Conservation (phyloP, 2,113 vertebrate genomes). For the Gymnarchus niloticus region DNA sequence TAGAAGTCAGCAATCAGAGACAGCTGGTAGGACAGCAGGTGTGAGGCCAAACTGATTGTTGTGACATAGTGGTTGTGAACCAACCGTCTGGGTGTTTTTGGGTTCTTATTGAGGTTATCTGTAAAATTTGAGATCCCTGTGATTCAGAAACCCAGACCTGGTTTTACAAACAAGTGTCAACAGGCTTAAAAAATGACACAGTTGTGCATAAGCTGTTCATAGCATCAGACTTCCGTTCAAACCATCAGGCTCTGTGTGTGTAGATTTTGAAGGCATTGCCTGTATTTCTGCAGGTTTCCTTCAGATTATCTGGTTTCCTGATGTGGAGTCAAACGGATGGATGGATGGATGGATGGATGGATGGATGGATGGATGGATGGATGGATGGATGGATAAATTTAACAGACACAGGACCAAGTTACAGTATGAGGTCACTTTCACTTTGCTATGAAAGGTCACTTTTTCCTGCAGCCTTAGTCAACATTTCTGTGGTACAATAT, state of each 20-base stretch:
- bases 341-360: neutral
- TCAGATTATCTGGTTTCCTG: neutral
- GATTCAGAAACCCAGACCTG: neutral
- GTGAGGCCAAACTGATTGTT: neutral
- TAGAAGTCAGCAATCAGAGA: neutral
- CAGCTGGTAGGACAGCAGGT: neutral
- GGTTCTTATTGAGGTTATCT: neutral
- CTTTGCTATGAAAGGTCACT: too few species aligned
- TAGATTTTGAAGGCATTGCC: neutral
- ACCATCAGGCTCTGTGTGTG: neutral
- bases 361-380: neutral
- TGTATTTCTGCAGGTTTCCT: neutral
- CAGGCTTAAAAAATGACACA: neutral
- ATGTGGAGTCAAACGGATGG: too few species aligned
- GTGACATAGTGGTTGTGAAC: neutral
- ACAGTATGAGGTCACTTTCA: too few species aligned
- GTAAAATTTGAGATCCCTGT: neutral
- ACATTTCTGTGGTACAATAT: neutral
- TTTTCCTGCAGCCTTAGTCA: neutral
- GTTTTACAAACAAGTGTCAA: neutral
- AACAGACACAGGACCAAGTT: neutral
- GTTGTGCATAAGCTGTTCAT: neutral
- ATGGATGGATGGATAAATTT: neutral
- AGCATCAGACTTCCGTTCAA: neutral
- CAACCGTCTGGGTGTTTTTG: neutral